Evolutionary conservation across 1,140 invertebrate species (phyloP).

Genomic region (Mercenaria mercenaria): DNA sequence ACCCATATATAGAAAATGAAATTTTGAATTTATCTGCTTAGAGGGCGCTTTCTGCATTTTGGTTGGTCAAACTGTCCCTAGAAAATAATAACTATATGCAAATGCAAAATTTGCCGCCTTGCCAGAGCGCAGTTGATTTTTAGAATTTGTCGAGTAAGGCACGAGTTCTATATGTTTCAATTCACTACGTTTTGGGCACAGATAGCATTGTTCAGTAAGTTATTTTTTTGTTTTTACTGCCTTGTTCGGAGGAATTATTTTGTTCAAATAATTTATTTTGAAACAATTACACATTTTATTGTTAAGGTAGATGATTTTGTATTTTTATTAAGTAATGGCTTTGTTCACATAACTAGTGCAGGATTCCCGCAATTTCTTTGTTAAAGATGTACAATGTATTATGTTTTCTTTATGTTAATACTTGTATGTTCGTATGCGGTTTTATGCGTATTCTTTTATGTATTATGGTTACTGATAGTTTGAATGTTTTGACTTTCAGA

Average conservation of each 20-base stretch:
- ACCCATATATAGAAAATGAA: conserved; percentile 15
- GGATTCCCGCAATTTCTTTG: not conserved
- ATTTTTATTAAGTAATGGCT: not conserved
- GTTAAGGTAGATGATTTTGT: not conserved
- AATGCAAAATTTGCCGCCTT: conserved; percentile 27
- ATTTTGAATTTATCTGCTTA: too few species aligned
- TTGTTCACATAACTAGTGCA: not conserved
- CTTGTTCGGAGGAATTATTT: not conserved
- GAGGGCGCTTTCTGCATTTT: conserved; percentile 2
- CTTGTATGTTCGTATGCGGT: not conserved
- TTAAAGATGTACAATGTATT: not conserved
- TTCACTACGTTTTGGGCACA: conserved; percentile 18
- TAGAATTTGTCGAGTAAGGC: not conserved
- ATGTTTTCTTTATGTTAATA: not conserved
- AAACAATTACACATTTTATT: not conserved
- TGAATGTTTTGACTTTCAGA: conserved; percentile 29
- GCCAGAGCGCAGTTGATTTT: not conserved
- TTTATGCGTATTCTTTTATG: not conserved
- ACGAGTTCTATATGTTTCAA: not conserved
- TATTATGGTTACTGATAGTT: conserved; percentile 13
- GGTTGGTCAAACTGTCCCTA: conserved; percentile 23
- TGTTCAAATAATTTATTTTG: conserved; percentile 4
- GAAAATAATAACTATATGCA: conserved; percentile 25
- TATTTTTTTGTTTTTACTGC: not conserved
- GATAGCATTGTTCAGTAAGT: conserved; percentile 26